A percentile compares a stretch with the other conserved stretches of the same genome.
These are phyloP conservation scores for Drosophila robusta DNA, from an alignment of 2,888 invertebrate species.

Conservation along the genomic window DNA sequence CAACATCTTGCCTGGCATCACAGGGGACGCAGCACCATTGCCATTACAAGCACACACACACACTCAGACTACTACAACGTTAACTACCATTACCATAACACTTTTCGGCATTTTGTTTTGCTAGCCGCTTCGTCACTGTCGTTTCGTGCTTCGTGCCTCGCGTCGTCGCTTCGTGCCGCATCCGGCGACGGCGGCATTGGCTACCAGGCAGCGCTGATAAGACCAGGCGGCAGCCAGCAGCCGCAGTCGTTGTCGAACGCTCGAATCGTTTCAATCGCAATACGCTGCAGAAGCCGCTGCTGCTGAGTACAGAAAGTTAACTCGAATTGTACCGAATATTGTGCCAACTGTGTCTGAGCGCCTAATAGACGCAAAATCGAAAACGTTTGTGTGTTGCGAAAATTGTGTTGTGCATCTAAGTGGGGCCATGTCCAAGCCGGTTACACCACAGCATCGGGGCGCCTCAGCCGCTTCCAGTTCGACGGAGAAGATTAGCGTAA, in stretches of 20 bases:
- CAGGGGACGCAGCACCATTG: slow-evolving; percentile 28
- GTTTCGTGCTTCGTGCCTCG: slow-evolving; percentile 22
- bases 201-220: slow-evolving; percentile 55
- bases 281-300: slow-evolving; percentile 11
- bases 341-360: slow-evolving; percentile 62
- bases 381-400: slow-evolving; percentile 65
- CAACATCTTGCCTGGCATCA: slow-evolving; percentile 38
- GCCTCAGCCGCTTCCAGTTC: slow-evolving; percentile 27
- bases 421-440: slow-evolving; percentile 68
- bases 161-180: slow-evolving; percentile 24
- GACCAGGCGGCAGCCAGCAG: slow-evolving; percentile 37
- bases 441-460: slow-evolving; percentile 66
- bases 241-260: slow-evolving; percentile 62
- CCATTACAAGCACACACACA: slow-evolving; percentile 17
- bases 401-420: slow-evolving; percentile 45
- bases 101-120: slow-evolving; percentile 73
- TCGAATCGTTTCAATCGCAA: slow-evolving; percentile 53
- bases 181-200: slow-evolving; percentile 31
- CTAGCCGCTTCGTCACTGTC: slow-evolving; percentile 57
- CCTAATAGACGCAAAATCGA: slow-evolving; percentile 61
- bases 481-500: slow-evolving; percentile 71
- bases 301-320: background rate
- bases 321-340: slow-evolving; percentile 21
- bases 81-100: slow-evolving; percentile 55
- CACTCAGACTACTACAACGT: slow-evolving; percentile 2